Conservation (phyloP, 2,888 invertebrate species). For the Venusia cambrica region DNA sequence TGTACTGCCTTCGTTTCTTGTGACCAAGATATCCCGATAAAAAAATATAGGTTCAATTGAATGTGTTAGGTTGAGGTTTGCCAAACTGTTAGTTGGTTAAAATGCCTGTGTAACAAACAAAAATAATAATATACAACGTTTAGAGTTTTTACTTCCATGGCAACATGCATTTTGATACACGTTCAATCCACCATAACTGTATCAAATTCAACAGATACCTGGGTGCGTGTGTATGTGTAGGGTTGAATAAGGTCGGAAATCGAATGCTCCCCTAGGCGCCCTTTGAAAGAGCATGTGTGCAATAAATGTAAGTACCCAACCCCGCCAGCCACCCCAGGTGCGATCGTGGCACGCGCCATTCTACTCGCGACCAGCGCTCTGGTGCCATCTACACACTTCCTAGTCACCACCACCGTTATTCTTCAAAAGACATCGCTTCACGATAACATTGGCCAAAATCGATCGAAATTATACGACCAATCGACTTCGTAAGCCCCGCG, state of each 20-base stretch:
- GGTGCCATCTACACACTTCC: conserved; percentile 63
- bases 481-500: conserved; percentile 33
- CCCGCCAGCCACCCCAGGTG: conserved; percentile 76
- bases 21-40: too few relatives aligned
- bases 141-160: conserved; percentile 6
- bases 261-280: conserved; percentile 64
- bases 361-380: conserved; percentile 71
- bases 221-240: conserved; percentile 28
- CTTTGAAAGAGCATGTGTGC: conserved; percentile 78
- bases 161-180: conserved; percentile 15
- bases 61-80: too few relatives aligned
- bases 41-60: too few relatives aligned
- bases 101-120: too few relatives aligned
- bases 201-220: conserved; percentile 29
- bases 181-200: conserved; percentile 19
- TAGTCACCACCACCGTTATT: conserved; percentile 39
- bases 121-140: too few relatives aligned
- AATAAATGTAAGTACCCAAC: conserved; percentile 80
- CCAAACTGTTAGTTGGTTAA: too few relatives aligned
- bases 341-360: conserved; percentile 78
- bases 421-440: conserved; percentile 19
- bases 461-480: conserved; percentile 39
- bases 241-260: conserved; percentile 33
- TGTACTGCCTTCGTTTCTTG: too few relatives aligned
- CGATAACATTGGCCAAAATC: conserved; percentile 3